A percentile compares a stretch with the other conserved stretches of the same genome.
These are phyloP conservation scores for Latrodectus elegans DNA, from an alignment of 2,888 invertebrate genomes.

Conservation along the genomic window DNA sequence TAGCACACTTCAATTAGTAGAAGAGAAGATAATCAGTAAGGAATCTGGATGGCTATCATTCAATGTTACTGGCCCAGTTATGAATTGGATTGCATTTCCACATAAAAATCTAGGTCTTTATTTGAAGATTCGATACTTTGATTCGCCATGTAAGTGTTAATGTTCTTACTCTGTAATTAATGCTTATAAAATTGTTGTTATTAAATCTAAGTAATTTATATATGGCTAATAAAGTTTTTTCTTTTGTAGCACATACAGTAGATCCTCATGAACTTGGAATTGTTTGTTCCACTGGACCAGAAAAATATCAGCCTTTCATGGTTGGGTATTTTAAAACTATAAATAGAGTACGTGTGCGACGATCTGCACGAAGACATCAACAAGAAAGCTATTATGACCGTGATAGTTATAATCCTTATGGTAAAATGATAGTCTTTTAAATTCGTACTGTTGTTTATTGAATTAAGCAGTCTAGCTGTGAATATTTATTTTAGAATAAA, in stretches of 20 bases:
- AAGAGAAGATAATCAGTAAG: conserved; percentile 35
- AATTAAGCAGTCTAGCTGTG: too few species aligned
- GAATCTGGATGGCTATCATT: conserved; percentile 70
- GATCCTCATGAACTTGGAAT: conserved; percentile 90
- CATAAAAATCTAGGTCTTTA: conserved; percentile 86
- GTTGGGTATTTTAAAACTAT: conserved; percentile 82
- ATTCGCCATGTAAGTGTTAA: conserved; percentile 76
- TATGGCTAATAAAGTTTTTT: background rate
- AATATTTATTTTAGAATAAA: too few species aligned
- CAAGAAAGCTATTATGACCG: conserved; percentile 69
- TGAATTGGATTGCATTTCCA: conserved; percentile 79
- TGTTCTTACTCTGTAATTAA: too few species aligned
- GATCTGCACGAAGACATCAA: conserved; percentile 65
- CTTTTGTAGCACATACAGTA: conserved; percentile 81
- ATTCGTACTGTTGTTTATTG: too few species aligned
- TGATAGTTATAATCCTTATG: conserved; percentile 65
- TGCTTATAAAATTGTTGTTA: too few species aligned
- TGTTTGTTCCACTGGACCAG: conserved; percentile 83
- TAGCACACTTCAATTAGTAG: conserved; percentile 54
- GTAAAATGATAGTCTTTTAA: background rate
- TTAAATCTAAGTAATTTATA: too few species aligned
- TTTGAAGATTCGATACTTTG: conserved; percentile 78
- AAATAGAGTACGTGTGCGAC: conserved; percentile 72
- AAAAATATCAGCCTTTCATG: conserved; percentile 92
- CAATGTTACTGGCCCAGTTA: conserved; percentile 71